These are phyloP conservation scores for Caradrina clavipalpis DNA, from an alignment of 2,888 invertebrate genomes.

Conservation along the genomic window DNA sequence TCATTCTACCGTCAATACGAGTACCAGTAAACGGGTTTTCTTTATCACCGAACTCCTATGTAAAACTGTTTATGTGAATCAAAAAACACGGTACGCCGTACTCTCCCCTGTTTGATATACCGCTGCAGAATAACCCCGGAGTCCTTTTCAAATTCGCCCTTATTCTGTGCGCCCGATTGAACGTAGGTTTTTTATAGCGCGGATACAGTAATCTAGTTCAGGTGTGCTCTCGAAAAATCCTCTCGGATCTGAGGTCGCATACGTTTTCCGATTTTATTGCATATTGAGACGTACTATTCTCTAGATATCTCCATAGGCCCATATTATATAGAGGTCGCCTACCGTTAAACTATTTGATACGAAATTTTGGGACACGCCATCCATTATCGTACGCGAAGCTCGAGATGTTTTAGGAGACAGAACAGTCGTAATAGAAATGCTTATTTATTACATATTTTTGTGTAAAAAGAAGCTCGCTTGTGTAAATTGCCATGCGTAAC, in stretches of 20 bases:
- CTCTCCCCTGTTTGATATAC: conserved; percentile 77
- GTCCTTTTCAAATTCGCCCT: conserved; percentile 84
- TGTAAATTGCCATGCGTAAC: conserved; percentile 7
- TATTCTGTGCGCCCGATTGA: conserved; percentile 80
- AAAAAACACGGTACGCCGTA: conserved; percentile 66
- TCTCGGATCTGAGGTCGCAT: conserved; percentile 84
- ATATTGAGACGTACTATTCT: conserved; percentile 89
- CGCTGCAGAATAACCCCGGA: conserved; percentile 76
- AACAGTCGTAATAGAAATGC: conserved; percentile 46
- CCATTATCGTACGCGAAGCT: conserved; percentile 50
- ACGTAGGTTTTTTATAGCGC: conserved; percentile 84
- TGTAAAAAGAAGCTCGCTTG: conserved; percentile 3
- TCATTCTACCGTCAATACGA: conserved; percentile 56
- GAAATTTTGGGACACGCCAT: conserved; percentile 66
- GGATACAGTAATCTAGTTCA: conserved; percentile 89
- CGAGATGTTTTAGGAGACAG: conserved; percentile 46
- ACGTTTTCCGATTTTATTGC: conserved; percentile 88
- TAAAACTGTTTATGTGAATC: conserved; percentile 84
- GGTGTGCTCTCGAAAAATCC: conserved; percentile 87
- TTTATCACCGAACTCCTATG: conserved; percentile 68
- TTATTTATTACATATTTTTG: conserved; percentile 36
- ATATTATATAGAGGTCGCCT: conserved; percentile 77
- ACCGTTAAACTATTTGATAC: conserved; percentile 78
- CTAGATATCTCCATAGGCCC: conserved; percentile 79
- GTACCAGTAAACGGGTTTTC: conserved; percentile 69